Evolutionary conservation across 2,113 vertebrate species (phyloP), one percentile per base, ranked within the genome.

Genomic region (Neogale vison): DNA sequence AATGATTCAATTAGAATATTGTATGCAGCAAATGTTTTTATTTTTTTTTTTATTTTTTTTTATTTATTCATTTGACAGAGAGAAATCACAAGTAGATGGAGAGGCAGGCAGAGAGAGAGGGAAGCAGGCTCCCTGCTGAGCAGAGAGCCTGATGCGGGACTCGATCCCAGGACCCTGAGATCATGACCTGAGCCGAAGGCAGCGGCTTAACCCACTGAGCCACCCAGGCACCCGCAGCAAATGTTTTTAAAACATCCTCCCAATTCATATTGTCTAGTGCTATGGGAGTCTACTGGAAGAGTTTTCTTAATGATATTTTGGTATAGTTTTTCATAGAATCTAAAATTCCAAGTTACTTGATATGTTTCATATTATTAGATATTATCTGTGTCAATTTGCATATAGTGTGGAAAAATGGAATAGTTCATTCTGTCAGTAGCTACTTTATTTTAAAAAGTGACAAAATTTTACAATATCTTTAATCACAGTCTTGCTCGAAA

Each of bases 341-440:
- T 92, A 71, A 96, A 92, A 52, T 89, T 77, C 79, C 84, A 83
- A 57, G 8, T 95, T 26, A 96, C 57, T 92, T 74, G 3, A 80
- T 92, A 21, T 26, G 17, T 91, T 91, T 69, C 7, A n/a, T 84
- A 90, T 82, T 69, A 61, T 69, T 91, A 72, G 69, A 57, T 96
- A 92, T 52, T 71, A 87, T 84, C n/a, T 93, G 92, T 96, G 52
- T 63, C 39, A 85, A 36, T 84, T 47, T 92, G 4, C 61, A 31
- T 93, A 18, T 81, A 84, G 14, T 9, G 45, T 55, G 39, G 77
- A 45, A 88, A 93, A 95, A 50, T 34, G 61, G 42, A 93, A 72
- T 65, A 89, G 34, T 63, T 90, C 29, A 42, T 94, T 93, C 52
- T 93, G 39, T 76, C 36, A 67, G 42, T 81, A 63, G 31, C 55